Evolutionary conservation across 2,113 vertebrate genomes (phyloP), one percentile per base, ranked within the genome.

Genomic region (Vireo altiloquus): DNA sequence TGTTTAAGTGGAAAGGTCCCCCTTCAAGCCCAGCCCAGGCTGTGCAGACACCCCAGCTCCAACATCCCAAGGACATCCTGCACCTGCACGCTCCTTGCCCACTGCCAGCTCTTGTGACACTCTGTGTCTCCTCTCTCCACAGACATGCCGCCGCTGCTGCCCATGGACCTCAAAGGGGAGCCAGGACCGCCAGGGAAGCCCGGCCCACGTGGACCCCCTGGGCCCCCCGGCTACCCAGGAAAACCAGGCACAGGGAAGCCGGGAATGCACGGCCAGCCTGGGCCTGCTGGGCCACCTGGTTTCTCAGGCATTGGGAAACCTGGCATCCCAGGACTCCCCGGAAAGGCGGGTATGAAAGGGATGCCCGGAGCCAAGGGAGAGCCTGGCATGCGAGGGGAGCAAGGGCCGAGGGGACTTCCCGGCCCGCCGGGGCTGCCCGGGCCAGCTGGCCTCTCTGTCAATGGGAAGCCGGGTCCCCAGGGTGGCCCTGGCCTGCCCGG

Each of bases 191-290:
- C 98, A 91, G 99, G 99, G 39, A 99, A 99, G 82, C 99, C 99
- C 1, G 99, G 99, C 78, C 99, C 98, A 2, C 98, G 99, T 35
- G 99, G 99, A 18, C 99, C 99, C 40, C 91, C 98, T 24, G 99
- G 99, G 3, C 98, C 98, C 59, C 94, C 99, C 9, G 99, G 99
- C 69, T 98, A 98, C 95, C 99, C 98, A 46, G 99, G 99, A 80
- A 99, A 99, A 97, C 98, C 99, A 15, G 99, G 99, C 90, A 96
- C 98, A 0, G 99, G 99, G 39, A 99, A 99, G 88, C 99, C 99
- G 1, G 99, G 99, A 75, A 98, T 99, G 66, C 99, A 98, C 7
- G 99, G 99, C 37, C 99, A 98, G 82, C 98, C 98, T 7, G 99
- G 99, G 18, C 99, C 98, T 0, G 98, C 98, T 3, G 99, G 99